Percentiles rank a stretch among this genome's conserved stretches.
Evolutionary conservation across 2,113 vertebrate species (phyloP).

Genomic region (Pomatostomus ruficeps): DNA sequence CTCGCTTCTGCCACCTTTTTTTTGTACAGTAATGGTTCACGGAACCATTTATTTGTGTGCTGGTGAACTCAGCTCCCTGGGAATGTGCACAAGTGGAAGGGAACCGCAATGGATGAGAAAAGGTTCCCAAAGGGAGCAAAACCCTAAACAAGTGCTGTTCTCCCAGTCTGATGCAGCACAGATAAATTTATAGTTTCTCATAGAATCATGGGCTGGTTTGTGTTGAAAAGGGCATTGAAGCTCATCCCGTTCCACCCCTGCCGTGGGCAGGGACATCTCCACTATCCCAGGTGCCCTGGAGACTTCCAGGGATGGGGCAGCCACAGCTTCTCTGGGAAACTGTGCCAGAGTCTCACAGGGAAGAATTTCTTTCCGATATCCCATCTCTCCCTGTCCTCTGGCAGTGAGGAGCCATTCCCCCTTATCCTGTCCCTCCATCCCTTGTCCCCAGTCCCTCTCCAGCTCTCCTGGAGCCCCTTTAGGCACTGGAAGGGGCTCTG

Average conservation of each 20-base stretch:
- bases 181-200: rapidly evolving
- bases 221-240: background rate
- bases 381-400: background rate
- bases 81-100: background rate
- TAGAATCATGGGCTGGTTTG: background rate
- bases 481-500: rapidly evolving
- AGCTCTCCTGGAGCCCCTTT: background rate
- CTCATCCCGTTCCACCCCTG: background rate
- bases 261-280: background rate
- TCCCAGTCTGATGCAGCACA: rapidly evolving
- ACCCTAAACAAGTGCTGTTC: rapidly evolving
- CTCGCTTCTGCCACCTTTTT: background rate
- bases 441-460: background rate
- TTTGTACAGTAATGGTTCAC: rapidly evolving
- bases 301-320: background rate
- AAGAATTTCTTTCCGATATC: too few species aligned
- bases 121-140: background rate
- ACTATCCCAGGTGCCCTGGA: background rate
- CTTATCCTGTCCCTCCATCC: background rate
- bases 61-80: background rate
- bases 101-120: background rate
- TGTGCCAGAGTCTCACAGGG: background rate
- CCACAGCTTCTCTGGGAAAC: background rate
- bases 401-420: background rate
- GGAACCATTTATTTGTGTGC: background rate